Base-by-base conservation (phyloP, 1,140 invertebrate genomes). In the Phymastichus coffea region DNA sequence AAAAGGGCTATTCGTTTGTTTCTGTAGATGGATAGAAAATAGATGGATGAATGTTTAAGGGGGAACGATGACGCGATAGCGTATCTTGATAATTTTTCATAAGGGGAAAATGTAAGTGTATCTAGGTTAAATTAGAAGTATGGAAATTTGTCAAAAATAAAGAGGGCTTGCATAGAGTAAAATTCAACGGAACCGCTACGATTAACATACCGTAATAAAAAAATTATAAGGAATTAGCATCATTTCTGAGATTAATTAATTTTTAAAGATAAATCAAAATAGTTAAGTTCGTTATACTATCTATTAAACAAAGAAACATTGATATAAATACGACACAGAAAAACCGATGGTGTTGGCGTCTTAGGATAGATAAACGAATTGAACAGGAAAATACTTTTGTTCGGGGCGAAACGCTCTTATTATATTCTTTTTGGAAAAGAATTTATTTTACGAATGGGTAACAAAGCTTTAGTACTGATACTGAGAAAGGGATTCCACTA, bases 351-450 rank as follows among this genome's bases (percentile, higher is more conserved):
- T 70, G 8, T 82, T 67, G 68, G 75, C 69, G 14, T 83, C 82
- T 14, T 57, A 75, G 40, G 68, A 71, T 1, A 55, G 84, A 26
- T 56, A 33, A 65, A 78, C n/a, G 80, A 84, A 66, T 17, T 57
- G 22, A 78, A 79, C 22, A 81, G 81, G 58, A 72, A 70, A 14
- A 73, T 81, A 55, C 76, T 81, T 9, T 69, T 81, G 7, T 82
- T 78, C 61, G 70, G 69, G 1, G 66, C 72, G 7, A 84, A 68
- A 68, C 64, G 56, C 25, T 80, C 78, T 65, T 72, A 76, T 58
- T 70, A 76, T 46, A 78, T 73, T 64, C 54, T 79, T 30, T 55
- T 73, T 30, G 57, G 70, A 51, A 63, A 76, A 9, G 61, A 74
- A 56, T 80, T 80, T 63, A 57, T 63, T 4, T 66, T 82, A 6